These are phyloP conservation scores for Cataglyphis hispanica DNA, from an alignment of 1,140 invertebrate species.

Conservation along the genomic window DNA sequence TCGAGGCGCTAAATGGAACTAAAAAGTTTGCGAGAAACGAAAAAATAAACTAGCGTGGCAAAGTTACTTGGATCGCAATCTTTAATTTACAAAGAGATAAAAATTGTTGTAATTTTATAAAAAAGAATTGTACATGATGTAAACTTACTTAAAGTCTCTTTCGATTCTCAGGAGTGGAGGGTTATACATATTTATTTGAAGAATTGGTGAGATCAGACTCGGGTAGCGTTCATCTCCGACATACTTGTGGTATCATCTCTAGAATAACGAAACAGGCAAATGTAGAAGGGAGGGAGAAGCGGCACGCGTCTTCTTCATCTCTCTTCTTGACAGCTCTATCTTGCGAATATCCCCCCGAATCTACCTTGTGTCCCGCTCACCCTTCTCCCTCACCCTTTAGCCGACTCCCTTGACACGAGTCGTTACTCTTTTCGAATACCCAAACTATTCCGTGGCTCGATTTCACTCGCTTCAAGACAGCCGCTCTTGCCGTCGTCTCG, in stretches of 20 bases:
- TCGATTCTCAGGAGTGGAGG: neutral
- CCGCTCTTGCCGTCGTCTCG: neutral
- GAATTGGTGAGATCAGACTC: conserved; percentile 27
- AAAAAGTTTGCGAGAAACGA: neutral
- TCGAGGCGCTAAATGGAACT: neutral
- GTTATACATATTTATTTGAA: conserved; percentile 31
- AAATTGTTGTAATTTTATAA: neutral
- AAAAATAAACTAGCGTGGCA: neutral
- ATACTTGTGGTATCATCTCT: neutral
- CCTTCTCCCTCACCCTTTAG: conserved; percentile 34
- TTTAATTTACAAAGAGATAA: neutral
- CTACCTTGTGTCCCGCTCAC: conserved; percentile 72
- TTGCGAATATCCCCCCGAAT: conserved; percentile 81
- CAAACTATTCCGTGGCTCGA: conserved; percentile 70
- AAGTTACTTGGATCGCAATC: neutral
- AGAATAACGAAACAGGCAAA: conserved; percentile 74
- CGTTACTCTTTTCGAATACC: conserved; percentile 75
- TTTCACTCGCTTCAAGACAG: conserved; percentile 46
- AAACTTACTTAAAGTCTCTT: too few relatives aligned
- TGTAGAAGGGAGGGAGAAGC: neutral
- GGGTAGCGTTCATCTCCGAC: conserved; percentile 15
- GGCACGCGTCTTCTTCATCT: conserved; percentile 81
- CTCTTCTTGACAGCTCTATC: conserved; percentile 84
- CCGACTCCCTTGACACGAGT: conserved; percentile 49
- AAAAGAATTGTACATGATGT: neutral